phyloP scores from a whole-genome alignment of 2,888 invertebrate species.

The Leptopterna dolabrata region DNA sequence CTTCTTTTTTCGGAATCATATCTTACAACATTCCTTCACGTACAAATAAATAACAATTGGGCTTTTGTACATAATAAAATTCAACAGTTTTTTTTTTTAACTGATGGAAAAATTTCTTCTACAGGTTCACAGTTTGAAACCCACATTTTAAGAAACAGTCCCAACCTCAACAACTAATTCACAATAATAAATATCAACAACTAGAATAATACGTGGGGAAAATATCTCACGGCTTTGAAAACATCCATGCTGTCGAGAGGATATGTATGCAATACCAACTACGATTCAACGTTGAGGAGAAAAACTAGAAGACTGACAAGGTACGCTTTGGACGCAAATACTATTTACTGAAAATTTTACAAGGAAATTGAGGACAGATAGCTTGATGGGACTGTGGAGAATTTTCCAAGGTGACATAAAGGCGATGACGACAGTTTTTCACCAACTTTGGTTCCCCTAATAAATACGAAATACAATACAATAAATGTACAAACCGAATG shows the following conservation, averaged over 20 bases:
- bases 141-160: background rate
- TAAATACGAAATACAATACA: no score
- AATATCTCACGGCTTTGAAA: background rate
- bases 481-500: no score
- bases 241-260: background rate
- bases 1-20: background rate
- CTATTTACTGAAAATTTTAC: no score
- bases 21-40: constrained; percentile 18
- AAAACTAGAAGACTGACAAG: no score
- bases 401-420: no score
- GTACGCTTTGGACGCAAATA: no score
- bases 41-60: constrained; percentile 29
- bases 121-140: background rate
- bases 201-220: background rate
- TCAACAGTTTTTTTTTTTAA: background rate
- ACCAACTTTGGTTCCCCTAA: no score
- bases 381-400: no score
- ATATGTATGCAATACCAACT: no score
- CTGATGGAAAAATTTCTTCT: background rate
- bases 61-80: constrained; percentile 17
- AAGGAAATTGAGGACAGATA: no score
- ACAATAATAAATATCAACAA: constrained; percentile 18
- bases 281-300: no score
- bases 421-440: no score
- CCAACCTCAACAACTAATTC: background rate